These are phyloP conservation scores for Stercorarius parasiticus DNA, from an alignment of 2,113 vertebrate genomes.

Conservation along the genomic window DNA sequence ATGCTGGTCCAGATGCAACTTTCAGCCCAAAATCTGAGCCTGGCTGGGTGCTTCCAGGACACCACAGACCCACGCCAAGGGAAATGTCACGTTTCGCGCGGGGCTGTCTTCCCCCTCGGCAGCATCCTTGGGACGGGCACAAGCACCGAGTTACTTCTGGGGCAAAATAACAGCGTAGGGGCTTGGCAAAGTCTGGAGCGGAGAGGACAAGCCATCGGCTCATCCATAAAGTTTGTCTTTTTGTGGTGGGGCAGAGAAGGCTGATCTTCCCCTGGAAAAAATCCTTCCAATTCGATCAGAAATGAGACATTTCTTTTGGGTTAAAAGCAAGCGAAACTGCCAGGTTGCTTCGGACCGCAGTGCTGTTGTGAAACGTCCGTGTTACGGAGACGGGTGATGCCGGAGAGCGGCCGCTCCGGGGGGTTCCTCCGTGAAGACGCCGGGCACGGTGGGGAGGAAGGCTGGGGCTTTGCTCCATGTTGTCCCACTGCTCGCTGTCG, in stretches of 20 bases:
- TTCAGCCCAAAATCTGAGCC: neutral
- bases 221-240: neutral
- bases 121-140: neutral
- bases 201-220: rapidly evolving
- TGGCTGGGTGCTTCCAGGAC: neutral
- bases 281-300: neutral
- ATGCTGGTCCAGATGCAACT: neutral
- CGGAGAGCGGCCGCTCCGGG: rapidly evolving
- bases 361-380: neutral
- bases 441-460: rapidly evolving
- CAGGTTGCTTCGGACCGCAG: neutral
- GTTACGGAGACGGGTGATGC: neutral
- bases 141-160: neutral
- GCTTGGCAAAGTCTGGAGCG: neutral
- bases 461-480: neutral
- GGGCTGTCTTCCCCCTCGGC: neutral
- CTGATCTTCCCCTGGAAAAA: neutral
- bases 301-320: neutral
- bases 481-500: rapidly evolving
- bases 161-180: rapidly evolving
- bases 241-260: neutral
- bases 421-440: neutral
- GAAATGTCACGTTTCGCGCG: rapidly evolving
- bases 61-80: rapidly evolving
- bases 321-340: neutral